These are phyloP conservation scores for Incurvaria masculella DNA, from an alignment of 2,888 invertebrate species.

Conservation along the genomic window DNA sequence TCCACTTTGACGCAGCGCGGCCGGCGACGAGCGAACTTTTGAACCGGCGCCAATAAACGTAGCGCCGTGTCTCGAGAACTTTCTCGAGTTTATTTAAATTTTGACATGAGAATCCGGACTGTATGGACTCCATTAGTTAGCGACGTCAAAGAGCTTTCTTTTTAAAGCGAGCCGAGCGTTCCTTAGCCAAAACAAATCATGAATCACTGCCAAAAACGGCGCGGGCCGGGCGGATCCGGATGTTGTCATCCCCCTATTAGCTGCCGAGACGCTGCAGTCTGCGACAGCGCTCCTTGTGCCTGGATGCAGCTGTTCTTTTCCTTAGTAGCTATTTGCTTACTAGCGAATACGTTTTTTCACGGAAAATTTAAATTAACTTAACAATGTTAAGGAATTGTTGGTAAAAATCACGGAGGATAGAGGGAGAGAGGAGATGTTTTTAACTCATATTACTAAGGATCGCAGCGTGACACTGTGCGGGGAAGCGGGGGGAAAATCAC, in stretches of 20 bases:
- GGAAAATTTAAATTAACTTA: too few relatives aligned
- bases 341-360: too few relatives aligned
- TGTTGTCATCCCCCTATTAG: neutral
- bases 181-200: slow-evolving; percentile 53
- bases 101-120: slow-evolving; percentile 8
- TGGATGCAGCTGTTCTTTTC: too few relatives aligned
- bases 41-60: neutral
- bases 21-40: neutral
- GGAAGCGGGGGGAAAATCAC: too few relatives aligned
- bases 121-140: slow-evolving; percentile 34
- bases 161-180: slow-evolving; percentile 16
- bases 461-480: too few relatives aligned
- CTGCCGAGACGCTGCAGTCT: too few relatives aligned
- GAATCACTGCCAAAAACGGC: slow-evolving; percentile 46
- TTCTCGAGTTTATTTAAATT: slow-evolving; percentile 6
- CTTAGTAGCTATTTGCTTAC: too few relatives aligned
- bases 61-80: neutral
- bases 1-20: neutral
- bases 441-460: too few relatives aligned
- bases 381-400: too few relatives aligned
- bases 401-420: too few relatives aligned
- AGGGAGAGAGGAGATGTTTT: too few relatives aligned
- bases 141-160: slow-evolving; percentile 19
- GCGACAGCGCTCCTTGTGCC: too few relatives aligned
- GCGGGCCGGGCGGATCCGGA: slow-evolving; percentile 4